Conservation (phyloP, 2,797 vertebrate species). For the Cryptoprocta ferox region DNA sequence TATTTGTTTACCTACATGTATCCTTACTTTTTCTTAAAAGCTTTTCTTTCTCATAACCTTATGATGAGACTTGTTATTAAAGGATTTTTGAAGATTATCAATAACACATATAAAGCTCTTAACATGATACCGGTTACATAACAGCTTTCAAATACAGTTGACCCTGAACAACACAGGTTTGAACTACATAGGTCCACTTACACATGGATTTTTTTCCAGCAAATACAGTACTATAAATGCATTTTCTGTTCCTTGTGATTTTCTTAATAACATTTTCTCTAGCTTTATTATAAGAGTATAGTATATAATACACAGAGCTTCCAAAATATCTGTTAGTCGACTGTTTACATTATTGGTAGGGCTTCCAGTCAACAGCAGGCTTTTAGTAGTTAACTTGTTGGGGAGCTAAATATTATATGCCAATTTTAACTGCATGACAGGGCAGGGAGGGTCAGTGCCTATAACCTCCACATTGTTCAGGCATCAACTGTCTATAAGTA, state of each 20-base stretch:
- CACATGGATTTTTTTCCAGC: neutral
- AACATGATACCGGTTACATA: neutral
- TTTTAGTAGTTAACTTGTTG: neutral
- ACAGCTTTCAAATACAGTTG: neutral
- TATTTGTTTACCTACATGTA: neutral
- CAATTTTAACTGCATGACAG: neutral
- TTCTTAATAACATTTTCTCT: neutral
- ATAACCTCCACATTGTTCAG: neutral
- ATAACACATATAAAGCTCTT: neutral
- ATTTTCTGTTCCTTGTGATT: neutral
- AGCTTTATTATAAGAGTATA: neutral
- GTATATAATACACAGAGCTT: neutral
- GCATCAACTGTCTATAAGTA: neutral
- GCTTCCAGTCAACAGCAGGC: neutral
- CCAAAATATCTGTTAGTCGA: neutral
- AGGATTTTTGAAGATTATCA: neutral
- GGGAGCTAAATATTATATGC: neutral
- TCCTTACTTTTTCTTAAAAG: neutral
- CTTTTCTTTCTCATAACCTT: neutral
- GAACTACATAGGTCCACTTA: neutral
- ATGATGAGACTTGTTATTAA: neutral
- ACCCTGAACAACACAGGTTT: neutral
- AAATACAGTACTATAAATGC: neutral
- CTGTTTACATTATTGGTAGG: neutral
- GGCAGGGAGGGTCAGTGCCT: neutral